Evolutionary conservation across 2,888 invertebrate species (phyloP).

Genomic region (Cartodere bifasciata): DNA sequence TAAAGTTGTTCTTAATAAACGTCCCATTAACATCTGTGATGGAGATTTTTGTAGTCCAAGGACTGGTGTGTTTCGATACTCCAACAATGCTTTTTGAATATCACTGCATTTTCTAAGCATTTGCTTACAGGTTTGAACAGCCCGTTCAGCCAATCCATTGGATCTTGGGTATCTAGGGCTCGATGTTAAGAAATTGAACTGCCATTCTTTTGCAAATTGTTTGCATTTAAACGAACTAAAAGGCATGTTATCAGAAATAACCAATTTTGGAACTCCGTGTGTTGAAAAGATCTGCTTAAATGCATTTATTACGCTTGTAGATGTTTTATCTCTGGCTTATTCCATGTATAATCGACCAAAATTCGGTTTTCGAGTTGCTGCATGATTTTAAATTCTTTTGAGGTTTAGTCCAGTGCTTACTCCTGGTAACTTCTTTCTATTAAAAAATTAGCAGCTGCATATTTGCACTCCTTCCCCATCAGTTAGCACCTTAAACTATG

Average conservation of each 20-base stretch:
- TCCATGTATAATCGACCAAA: too few relatives aligned
- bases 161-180: conserved; percentile 15
- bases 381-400: too few relatives aligned
- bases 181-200: conserved; percentile 12
- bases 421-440: too few relatives aligned
- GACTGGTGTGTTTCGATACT: not conserved
- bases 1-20: not conserved
- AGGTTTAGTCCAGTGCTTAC: too few relatives aligned
- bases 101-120: not conserved
- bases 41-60: not conserved
- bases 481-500: too few relatives aligned
- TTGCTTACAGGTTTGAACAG: conserved; percentile 7
- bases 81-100: not conserved
- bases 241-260: conserved; percentile 15
- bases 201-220: conserved; percentile 13
- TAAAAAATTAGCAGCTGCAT: too few relatives aligned
- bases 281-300: conserved; percentile 12
- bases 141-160: conserved; percentile 15
- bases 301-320: conserved; percentile 7
- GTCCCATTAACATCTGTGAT: conserved; percentile 1
- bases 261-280: conserved; percentile 11
- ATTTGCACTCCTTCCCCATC: too few relatives aligned
- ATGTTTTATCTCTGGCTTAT: conserved; percentile 8
- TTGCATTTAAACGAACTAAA: conserved; percentile 11
- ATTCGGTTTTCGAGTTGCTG: too few relatives aligned